Base-by-base conservation (phyloP, 1,140 invertebrate genomes). In the Neodiprion fabricii region DNA sequence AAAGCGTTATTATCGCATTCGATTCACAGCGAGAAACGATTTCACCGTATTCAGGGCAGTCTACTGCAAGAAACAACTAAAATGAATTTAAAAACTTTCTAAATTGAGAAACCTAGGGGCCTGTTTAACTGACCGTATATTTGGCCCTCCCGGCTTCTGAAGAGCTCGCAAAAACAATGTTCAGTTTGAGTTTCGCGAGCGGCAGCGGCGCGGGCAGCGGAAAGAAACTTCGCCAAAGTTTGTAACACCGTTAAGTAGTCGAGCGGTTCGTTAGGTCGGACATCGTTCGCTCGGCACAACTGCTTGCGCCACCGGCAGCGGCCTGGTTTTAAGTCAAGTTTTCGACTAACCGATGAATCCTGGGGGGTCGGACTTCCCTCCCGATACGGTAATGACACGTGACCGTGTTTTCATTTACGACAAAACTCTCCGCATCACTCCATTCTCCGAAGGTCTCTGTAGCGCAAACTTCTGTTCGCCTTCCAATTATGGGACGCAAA, bases 241-340 rank as follows among this genome's bases (percentile, higher is more conserved):
- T 61, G 53, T 9, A 61, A 69, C 67, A 23, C 21, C 21, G 67
- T 49, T 71, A 71, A 71, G 70, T 71, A 71, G 5, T 49, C n/a
- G 70, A 71, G 48, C 70, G 70, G 70, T 49, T 71, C 70, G 70
- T 71, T 71, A 71, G 70, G 70, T 48, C 70, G 48, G 48, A 49
- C 23, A 61, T 61, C 53, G 53, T 61, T 61, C 53, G 53, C 53
- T 61, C n/a, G 3, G 53, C 53, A 14, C 11, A 61, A 61, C 53
- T 17, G 53, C 11, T 1, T 40, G 5, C 11, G 53, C 53, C 53
- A 61, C 53, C 11, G 5, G 53, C 11, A 61, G 28, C 5, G 28
- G 28, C 53, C 53, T 7, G n/a, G 53, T 61, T 61, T 61, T 61
- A 61, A 17, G 28, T 40, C 28, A 40, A 40, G 53, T 61, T 61